Evolutionary conservation across 2,113 vertebrate genomes (phyloP).

Genomic region (Rostratula benghalensis): DNA sequence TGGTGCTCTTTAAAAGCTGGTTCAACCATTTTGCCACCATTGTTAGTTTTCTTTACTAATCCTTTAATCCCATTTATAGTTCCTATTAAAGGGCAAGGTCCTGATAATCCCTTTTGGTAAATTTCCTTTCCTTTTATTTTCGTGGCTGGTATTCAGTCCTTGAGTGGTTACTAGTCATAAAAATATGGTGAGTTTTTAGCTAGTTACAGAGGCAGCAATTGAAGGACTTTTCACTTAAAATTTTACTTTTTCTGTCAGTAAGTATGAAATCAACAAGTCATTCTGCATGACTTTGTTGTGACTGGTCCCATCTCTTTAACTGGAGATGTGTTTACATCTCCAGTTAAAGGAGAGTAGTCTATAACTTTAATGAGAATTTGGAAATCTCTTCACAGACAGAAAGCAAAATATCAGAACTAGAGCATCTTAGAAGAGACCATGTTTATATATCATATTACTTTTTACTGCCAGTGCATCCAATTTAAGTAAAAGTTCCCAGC

Average conservation of each 20-base stretch:
- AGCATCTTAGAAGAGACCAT: not conserved
- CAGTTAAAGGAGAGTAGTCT: not conserved
- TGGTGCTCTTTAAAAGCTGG: not conserved
- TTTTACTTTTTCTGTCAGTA: not conserved
- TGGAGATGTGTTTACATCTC: fast-evolving
- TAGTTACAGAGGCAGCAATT: not conserved
- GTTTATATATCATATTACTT: not conserved
- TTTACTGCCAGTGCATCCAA: not conserved
- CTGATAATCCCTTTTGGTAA: not conserved
- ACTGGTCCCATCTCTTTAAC: not conserved
- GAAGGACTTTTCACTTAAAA: not conserved
- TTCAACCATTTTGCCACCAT: not conserved
- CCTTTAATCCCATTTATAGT: not conserved
- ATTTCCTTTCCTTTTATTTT: not conserved
- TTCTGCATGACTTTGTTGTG: not conserved
- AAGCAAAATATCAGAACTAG: not conserved
- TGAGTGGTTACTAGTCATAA: not conserved
- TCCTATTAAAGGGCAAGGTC: not conserved
- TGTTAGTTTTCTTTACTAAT: slow-evolving; percentile 12
- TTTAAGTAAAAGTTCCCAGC: not conserved
- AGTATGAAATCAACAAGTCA: not conserved
- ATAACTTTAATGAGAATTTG: not conserved
- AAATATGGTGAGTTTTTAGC: not conserved
- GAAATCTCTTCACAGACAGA: not conserved
- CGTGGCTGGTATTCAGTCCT: not conserved